These are phyloP conservation scores for Leptinotarsa texana DNA, from an alignment of 1,140 invertebrate species.

Conservation along the genomic window DNA sequence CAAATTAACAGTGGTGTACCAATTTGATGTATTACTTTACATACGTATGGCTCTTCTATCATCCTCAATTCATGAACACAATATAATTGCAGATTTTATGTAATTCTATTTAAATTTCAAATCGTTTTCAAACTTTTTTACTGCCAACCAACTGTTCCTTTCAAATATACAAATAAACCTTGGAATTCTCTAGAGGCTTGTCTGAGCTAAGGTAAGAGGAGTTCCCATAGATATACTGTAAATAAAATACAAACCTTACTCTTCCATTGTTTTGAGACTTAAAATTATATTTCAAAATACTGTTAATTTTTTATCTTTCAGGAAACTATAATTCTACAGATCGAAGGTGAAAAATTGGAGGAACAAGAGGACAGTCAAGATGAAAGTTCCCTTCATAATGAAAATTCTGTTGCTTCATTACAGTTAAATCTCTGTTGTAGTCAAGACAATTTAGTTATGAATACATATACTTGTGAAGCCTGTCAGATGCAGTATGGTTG, in stretches of 20 bases:
- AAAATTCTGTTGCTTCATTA: not conserved
- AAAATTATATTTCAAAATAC: not conserved
- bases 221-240: not conserved
- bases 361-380: not conserved
- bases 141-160: no score
- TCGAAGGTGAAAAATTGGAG: constrained; percentile 11
- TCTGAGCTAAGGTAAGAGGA: not conserved
- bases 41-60: no score
- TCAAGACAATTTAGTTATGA: not conserved
- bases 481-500: constrained; percentile 30
- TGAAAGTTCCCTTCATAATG: not conserved
- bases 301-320: not conserved
- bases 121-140: no score
- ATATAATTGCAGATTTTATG: no score
- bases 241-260: no score
- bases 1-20: no score
- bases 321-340: constrained; percentile 25
- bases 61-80: no score
- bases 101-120: no score
- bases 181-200: not conserved
- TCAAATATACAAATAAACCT: not conserved
- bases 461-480: constrained; percentile 31
- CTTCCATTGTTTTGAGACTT: not conserved
- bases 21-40: no score
- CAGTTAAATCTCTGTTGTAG: not conserved